Evolutionary conservation across 2,888 invertebrate species (phyloP).

Genomic region (Rhyacophila evoluta): DNA sequence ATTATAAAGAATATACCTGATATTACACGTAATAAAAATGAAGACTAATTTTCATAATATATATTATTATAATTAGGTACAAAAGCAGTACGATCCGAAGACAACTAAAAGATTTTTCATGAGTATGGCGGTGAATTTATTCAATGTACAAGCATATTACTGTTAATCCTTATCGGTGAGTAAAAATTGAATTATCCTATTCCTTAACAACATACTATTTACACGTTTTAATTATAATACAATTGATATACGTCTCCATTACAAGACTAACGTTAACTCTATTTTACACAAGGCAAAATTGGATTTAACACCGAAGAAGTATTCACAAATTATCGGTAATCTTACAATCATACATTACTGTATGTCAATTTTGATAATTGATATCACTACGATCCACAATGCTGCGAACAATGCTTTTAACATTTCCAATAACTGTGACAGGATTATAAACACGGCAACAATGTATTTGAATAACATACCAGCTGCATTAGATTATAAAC

Average conservation of each 20-base stretch:
- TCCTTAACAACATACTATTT: constrained; percentile 44
- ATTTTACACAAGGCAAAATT: constrained; percentile 49
- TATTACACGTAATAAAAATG: background rate
- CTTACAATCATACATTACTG: constrained; percentile 17
- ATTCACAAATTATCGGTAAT: constrained; percentile 29
- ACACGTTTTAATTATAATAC: constrained; percentile 45
- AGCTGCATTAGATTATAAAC: background rate
- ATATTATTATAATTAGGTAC: constrained; percentile 46
- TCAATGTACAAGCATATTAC: constrained; percentile 41
- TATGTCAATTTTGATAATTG: constrained; percentile 4
- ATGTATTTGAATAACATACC: background rate
- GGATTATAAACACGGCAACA: background rate
- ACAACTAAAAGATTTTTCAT: constrained; percentile 46
- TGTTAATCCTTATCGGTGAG: constrained; percentile 33
- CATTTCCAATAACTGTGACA: background rate
- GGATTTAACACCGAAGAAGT: constrained; percentile 36
- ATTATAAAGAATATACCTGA: background rate
- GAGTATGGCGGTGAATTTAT: constrained; percentile 45
- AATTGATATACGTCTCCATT: constrained; percentile 40
- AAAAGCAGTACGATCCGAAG: constrained; percentile 51
- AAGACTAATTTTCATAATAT: background rate
- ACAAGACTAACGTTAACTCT: constrained; percentile 20
- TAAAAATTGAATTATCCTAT: constrained; percentile 39
- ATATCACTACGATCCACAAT: constrained; percentile 17
- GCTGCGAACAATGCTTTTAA: background rate